Conservation (phyloP, 2,888 invertebrate genomes). For the Amphimallon solstitiale region DNA sequence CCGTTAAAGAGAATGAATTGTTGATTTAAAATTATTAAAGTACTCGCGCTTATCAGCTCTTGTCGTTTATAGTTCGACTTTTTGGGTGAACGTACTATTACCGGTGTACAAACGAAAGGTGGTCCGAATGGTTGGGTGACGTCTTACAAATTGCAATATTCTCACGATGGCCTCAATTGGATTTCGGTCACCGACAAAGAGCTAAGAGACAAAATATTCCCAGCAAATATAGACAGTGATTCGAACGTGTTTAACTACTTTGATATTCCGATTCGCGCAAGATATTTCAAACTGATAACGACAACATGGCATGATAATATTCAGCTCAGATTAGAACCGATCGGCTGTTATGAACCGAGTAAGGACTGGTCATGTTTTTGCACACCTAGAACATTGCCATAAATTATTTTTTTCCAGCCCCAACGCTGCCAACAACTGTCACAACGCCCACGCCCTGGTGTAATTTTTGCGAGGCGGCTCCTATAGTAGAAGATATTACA, state of each 20-base stretch:
- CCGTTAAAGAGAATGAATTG: too few relatives aligned
- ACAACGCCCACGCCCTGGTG: constrained; percentile 53
- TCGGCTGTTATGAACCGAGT: constrained; percentile 81
- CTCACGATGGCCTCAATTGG: constrained; percentile 77
- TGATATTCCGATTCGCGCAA: constrained; percentile 76
- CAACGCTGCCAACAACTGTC: too few relatives aligned
- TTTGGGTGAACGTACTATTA: constrained; percentile 77
- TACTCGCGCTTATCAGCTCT: too few relatives aligned
- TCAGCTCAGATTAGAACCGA: constrained; percentile 78
- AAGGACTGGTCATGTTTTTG: constrained; percentile 55
- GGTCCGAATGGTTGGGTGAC: constrained; percentile 79
- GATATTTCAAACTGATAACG: constrained; percentile 78
- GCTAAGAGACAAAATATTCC: constrained; percentile 70
- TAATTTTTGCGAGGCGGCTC: constrained; percentile 69
- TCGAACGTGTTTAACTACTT: constrained; percentile 74
- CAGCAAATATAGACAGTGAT: constrained; percentile 77
- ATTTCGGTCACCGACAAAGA: constrained; percentile 71
- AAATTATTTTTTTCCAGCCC: neutral
- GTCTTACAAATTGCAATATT: constrained; percentile 78
- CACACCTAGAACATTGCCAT: neutral
- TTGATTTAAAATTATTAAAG: too few relatives aligned
- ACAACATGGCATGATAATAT: constrained; percentile 77
- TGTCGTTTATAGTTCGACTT: constrained; percentile 77
- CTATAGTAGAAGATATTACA: constrained; percentile 54
- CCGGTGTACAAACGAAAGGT: constrained; percentile 81